Conservation (phyloP, 2,888 invertebrate species). For the Ophioninae sp. region DNA sequence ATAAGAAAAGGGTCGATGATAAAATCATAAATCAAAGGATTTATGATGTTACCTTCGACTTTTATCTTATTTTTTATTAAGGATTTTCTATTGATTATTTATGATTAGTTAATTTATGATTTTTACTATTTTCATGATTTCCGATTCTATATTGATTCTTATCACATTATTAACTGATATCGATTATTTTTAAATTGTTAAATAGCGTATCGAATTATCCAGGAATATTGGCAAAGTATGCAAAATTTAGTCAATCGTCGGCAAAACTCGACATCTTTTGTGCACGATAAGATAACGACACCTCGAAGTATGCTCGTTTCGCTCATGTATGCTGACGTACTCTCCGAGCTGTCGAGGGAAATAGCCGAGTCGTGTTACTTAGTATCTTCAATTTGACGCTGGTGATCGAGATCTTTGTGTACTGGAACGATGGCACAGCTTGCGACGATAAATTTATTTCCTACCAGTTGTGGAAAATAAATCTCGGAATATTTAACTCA, state of each 20-base stretch:
- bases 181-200: background rate
- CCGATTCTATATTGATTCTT: background rate
- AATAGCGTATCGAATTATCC: background rate
- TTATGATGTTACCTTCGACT: too few species aligned
- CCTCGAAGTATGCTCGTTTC: conserved; percentile 9
- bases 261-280: conserved; percentile 4
- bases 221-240: background rate
- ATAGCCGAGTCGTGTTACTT: background rate
- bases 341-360: background rate
- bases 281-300: conserved; percentile 54
- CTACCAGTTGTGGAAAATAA: background rate
- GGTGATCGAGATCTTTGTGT: conserved; percentile 6
- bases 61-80: too few species aligned
- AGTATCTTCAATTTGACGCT: conserved; percentile 16
- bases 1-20: too few species aligned
- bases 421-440: background rate
- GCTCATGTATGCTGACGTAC: conserved; percentile 12
- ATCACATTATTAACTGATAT: background rate
- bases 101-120: too few species aligned
- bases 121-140: background rate
- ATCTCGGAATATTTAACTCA: background rate
- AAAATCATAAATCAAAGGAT: too few species aligned
- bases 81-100: too few species aligned
- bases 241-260: conserved; percentile 9
- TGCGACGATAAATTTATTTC: conserved; percentile 18